These are phyloP conservation scores for Baccha elongata DNA, from an alignment of 2,888 invertebrate species.

Conservation along the genomic window DNA sequence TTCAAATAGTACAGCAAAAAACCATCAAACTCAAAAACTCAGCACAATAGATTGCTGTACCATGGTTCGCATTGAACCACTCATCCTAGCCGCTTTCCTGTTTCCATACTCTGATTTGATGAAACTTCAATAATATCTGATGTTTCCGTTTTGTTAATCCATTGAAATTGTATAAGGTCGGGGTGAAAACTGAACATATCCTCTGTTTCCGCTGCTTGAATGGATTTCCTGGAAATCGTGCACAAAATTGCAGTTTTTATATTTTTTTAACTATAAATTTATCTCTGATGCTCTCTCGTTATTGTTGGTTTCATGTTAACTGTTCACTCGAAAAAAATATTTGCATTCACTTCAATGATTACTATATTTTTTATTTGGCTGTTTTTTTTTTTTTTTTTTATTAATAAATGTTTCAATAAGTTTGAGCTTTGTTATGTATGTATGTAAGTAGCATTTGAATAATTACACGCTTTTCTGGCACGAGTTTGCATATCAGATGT, in stretches of 20 bases:
- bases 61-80: constrained; percentile 1
- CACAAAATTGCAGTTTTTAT: background rate
- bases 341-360: background rate
- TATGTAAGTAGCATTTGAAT: background rate
- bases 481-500: background rate
- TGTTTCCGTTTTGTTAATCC: constrained; percentile 13
- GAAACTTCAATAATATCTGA: constrained; percentile 20
- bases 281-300: background rate
- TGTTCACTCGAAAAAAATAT: background rate
- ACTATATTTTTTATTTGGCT: background rate
- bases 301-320: background rate
- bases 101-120: constrained; percentile 11
- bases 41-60: constrained; percentile 3
- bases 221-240: background rate
- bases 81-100: constrained; percentile 9
- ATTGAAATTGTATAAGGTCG: background rate
- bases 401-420: too few relatives aligned
- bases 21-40: background rate
- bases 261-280: background rate
- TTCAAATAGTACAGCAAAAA: constrained; percentile 2
- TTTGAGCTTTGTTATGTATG: background rate
- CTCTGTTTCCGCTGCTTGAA: background rate
- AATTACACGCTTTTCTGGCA: background rate
- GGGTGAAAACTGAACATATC: background rate
- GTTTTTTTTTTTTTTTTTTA: too few relatives aligned